Percentiles rank a stretch among this genome's conserved stretches.
Evolutionary conservation across 2,888 invertebrate genomes (phyloP).

Genomic region (Pachydiplax longipennis): DNA sequence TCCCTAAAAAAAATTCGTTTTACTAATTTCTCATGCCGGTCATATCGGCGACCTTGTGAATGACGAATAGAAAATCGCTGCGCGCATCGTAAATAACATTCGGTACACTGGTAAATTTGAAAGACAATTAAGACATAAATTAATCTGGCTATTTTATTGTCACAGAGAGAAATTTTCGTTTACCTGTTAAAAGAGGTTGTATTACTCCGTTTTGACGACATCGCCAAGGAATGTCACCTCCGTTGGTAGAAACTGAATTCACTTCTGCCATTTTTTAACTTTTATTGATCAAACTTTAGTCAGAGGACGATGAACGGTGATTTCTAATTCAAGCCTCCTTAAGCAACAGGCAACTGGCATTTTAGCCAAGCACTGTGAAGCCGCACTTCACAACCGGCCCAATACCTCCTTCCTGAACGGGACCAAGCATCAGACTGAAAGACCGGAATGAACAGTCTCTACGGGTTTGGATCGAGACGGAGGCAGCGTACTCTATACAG

Average conservation of each 20-base stretch:
- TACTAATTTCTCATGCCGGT: slow-evolving; percentile 15
- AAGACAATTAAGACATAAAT: not conserved
- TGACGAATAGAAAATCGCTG: slow-evolving; percentile 22
- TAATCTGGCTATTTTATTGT: not conserved
- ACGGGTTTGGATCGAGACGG: slow-evolving; percentile 20
- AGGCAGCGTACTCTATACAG: slow-evolving; percentile 16
- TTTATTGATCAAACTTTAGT: slow-evolving; percentile 31
- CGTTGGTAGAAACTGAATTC: slow-evolving; percentile 19
- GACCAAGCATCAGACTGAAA: slow-evolving; percentile 21
- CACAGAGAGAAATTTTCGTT: slow-evolving; percentile 1
- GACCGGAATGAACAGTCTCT: not conserved
- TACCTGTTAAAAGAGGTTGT: slow-evolving; percentile 89
- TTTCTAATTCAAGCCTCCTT: not conserved
- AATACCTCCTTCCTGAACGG: not conserved
- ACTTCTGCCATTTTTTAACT: slow-evolving; percentile 30
- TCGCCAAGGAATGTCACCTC: slow-evolving; percentile 52
- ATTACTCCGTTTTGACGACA: slow-evolving; percentile 82
- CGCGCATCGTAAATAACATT: slow-evolving; percentile 14
- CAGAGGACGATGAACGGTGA: not conserved
- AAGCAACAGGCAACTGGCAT: slow-evolving; percentile 33
- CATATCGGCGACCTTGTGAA: slow-evolving; percentile 38
- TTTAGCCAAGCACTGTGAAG: slow-evolving; percentile 15
- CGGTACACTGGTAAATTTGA: slow-evolving; percentile 3
- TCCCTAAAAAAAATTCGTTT: not conserved
- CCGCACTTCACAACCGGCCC: not conserved